Evolutionary conservation across 2,888 invertebrate species (phyloP).

Genomic region (Tryphoninae sp.): DNA sequence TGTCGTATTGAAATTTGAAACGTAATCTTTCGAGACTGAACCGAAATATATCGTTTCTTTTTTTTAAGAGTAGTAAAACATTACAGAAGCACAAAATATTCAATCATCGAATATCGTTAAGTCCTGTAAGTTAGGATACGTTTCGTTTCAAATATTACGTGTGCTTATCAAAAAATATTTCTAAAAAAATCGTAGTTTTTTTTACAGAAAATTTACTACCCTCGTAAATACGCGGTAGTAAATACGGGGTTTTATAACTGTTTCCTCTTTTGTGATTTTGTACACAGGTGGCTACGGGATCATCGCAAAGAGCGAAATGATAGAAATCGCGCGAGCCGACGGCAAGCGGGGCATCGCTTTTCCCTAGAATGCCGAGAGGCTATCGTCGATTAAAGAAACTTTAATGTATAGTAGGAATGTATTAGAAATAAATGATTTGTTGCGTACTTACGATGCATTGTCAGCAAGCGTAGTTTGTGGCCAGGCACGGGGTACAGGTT

Average conservation of each 20-base stretch:
- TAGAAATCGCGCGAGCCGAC: conserved; percentile 63
- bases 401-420: background rate
- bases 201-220: background rate
- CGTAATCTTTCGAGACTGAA: background rate
- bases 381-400: background rate
- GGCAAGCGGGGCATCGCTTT: conserved; percentile 54
- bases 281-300: background rate
- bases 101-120: background rate
- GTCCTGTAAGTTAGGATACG: no score
- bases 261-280: background rate
- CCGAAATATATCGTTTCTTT: background rate
- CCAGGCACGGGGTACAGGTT: conserved; percentile 80
- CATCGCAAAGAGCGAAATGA: conserved; percentile 24
- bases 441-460: conserved; percentile 77
- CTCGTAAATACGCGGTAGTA: no score
- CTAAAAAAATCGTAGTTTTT: background rate
- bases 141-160: no score
- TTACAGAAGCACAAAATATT: background rate
- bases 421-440: no score
- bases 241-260: background rate
- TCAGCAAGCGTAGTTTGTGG: conserved; percentile 79
- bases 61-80: background rate
- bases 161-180: background rate
- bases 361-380: background rate
- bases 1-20: background rate